These are phyloP conservation scores for Diceros bicornis DNA, from an alignment of 2,797 vertebrate genomes.

Conservation along the genomic window DNA sequence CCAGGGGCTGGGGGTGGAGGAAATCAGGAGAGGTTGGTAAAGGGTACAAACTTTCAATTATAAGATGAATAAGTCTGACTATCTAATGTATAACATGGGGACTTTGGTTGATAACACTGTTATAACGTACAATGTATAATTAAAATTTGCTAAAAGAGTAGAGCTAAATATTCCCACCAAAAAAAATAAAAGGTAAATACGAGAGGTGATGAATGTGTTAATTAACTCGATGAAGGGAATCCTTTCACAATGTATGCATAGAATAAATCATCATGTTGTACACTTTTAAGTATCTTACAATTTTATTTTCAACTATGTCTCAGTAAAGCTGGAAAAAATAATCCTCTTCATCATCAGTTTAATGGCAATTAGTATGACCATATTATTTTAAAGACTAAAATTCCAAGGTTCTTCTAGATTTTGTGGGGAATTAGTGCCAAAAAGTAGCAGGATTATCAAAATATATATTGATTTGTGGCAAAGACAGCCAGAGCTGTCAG, in stretches of 20 bases:
- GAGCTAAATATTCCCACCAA: not conserved
- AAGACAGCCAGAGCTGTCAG: not conserved
- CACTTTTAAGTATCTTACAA: not conserved
- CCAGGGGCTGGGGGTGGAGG: not conserved
- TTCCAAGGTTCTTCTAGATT: not conserved
- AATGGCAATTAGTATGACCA: not conserved
- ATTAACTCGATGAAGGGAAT: not conserved
- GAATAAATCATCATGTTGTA: not conserved
- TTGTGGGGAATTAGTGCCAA: not conserved
- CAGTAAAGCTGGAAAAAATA: not conserved
- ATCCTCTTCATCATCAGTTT: not conserved
- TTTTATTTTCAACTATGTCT: not conserved
- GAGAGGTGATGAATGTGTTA: not conserved
- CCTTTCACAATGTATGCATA: not conserved
- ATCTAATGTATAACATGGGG: no score
- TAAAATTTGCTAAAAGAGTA: not conserved
- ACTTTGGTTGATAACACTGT: not conserved
- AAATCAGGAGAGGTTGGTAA: not conserved
- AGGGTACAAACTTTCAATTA: not conserved
- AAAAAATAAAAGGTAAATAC: not conserved
- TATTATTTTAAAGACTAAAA: not conserved
- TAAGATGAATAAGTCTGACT: not conserved
- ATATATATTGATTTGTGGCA: not conserved
- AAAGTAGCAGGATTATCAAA: not conserved
- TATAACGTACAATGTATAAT: not conserved